Base-by-base conservation (phyloP, 2,113 vertebrate genomes). In the Blennius ocellaris region DNA sequence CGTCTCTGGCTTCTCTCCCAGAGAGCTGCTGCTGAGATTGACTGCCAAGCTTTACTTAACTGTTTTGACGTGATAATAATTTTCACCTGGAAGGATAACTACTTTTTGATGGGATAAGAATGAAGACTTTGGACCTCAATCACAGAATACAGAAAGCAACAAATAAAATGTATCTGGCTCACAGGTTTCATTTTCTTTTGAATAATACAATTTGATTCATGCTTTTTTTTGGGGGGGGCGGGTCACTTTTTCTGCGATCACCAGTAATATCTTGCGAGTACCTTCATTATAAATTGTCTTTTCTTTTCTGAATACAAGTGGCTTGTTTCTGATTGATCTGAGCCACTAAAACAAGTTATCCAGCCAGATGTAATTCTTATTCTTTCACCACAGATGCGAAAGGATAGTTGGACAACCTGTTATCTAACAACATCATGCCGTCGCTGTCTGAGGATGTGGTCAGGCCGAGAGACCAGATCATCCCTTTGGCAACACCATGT, bases 381-480 rank as follows among this genome's bases (percentile, higher is more conserved):
- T 30, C 4, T 41, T 15, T 9, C 0, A 12, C 14, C 2, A 58
- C 38, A 17, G 14, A 57, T 43, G 5, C 15, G n/a, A 17, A 71
- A 41, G 14, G 16, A 15, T 53, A 14, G 16, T 41, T 57, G 12
- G 16, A 47, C n/a, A 55, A 69, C 43, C 59, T 68, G 71, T 81
- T 83, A 69, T 79, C 41, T 63, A 53, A 69, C 61, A 38, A 8
- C 53, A 45, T 37, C 21, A 40, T 64, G 69, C 61, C 73, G 45
- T 9, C 15, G 11, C 64, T 73, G 65, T 85, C 52, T 64, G 57
- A 69, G 56, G 71, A 73, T 67, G 65, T 55, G 60, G 75, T 78
- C 72, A 73, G 56, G 65, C 45, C 38, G 65, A 83, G 73, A 62
- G 81, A 83, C 85, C 83, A 61, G 45, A 81, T 89, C 78, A 73